Evolutionary conservation across 2,888 invertebrate species (phyloP).

Genomic region (Lamellibrachia satsuma): DNA sequence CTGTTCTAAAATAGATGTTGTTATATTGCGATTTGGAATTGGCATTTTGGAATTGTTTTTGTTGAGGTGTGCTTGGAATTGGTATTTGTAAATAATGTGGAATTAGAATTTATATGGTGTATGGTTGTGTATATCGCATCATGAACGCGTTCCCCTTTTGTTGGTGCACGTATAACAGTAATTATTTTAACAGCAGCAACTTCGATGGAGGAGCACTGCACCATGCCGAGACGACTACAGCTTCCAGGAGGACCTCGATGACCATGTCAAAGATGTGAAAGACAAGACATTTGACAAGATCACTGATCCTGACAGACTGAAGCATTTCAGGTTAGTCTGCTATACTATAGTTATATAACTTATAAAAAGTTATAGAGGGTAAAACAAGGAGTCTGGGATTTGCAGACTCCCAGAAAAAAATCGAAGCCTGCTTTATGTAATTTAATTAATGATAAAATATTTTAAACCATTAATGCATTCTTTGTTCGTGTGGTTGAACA

Average conservation of each 20-base stretch:
- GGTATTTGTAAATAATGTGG: too few species aligned
- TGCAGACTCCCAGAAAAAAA: background rate
- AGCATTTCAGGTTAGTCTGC: background rate
- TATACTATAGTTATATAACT: too few species aligned
- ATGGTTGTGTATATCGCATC: too few species aligned
- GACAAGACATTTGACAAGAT: background rate
- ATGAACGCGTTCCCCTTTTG: too few species aligned
- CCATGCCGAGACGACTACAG: background rate
- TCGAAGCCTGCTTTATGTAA: background rate
- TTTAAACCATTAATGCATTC: background rate
- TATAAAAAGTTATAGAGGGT: too few species aligned
- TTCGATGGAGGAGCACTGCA: background rate
- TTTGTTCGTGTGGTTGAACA: background rate
- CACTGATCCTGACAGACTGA: slow-evolving; percentile 5
- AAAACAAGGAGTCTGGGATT: too few species aligned
- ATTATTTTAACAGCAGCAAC: background rate
- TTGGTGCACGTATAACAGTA: background rate
- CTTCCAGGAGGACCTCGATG: background rate
- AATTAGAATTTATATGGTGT: too few species aligned
- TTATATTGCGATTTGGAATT: too few species aligned
- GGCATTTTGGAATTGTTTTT: too few species aligned
- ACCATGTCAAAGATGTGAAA: background rate
- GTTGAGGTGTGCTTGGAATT: too few species aligned
- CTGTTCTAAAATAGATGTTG: too few species aligned
- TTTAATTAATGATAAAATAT: background rate